Evolutionary conservation across 2,888 invertebrate genomes (phyloP).

Genomic region (Beris chalybata): DNA sequence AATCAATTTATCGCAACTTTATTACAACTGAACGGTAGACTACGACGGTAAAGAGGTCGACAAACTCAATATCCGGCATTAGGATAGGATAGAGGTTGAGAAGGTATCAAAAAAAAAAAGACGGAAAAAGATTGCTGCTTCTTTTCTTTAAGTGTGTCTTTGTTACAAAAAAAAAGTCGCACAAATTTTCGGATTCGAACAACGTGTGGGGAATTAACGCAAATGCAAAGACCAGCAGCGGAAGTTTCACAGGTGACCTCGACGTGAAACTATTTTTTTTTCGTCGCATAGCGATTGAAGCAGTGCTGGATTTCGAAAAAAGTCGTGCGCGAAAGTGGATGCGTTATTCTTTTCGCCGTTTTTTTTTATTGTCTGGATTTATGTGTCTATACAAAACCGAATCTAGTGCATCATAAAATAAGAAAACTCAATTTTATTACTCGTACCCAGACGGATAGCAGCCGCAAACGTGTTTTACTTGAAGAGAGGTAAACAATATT

Average conservation of each 20-base stretch:
- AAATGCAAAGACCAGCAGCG: conserved; percentile 4
- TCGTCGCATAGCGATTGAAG: conserved; percentile 14
- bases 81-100: conserved; percentile 11
- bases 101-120: no score
- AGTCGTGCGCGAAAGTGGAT: neutral
- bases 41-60: conserved; percentile 26
- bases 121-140: no score
- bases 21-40: conserved; percentile 3
- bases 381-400: no score
- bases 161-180: conserved; percentile 22
- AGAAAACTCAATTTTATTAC: no score
- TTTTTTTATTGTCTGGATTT: no score
- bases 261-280: conserved; percentile 25
- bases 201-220: no score
- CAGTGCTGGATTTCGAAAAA: neutral
- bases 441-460: no score
- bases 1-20: neutral
- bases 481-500: no score
- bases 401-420: no score
- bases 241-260: conserved; percentile 30
- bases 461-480: no score
- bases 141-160: conserved; percentile 5
- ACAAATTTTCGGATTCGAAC: neutral
- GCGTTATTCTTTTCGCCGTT: neutral
- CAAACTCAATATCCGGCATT: conserved; percentile 32